Conservation (phyloP, 2,888 invertebrate species). For the Pheosia gnoma region DNA sequence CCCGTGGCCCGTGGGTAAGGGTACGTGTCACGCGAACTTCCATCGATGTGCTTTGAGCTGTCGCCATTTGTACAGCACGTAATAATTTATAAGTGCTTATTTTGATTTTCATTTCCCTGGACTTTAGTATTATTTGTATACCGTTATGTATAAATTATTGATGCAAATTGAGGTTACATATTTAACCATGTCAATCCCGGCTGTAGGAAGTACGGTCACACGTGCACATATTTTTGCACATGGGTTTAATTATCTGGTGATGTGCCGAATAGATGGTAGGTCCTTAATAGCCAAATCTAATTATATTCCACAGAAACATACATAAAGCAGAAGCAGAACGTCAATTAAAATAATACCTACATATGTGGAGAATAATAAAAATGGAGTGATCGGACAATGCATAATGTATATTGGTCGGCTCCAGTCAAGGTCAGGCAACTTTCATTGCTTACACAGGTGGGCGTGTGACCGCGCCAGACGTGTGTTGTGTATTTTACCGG, state of each 20-base stretch:
- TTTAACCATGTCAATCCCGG: no score
- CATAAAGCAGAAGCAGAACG: no score
- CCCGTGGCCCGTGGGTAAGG: slow-evolving; percentile 46
- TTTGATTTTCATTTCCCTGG: slow-evolving; percentile 14
- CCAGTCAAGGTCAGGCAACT: slow-evolving; percentile 51
- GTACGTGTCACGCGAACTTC: slow-evolving; percentile 68
- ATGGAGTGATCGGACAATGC: slow-evolving; percentile 23
- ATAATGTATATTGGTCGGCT: slow-evolving; percentile 27
- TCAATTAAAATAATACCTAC: background rate
- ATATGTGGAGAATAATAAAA: slow-evolving; percentile 6
- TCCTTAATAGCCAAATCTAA: background rate
- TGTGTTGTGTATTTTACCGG: slow-evolving; percentile 5
- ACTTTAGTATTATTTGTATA: background rate
- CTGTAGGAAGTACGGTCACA: no score
- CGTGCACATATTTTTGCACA: no score
- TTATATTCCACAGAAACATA: no score
- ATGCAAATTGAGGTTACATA: no score
- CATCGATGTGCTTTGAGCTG: slow-evolving; percentile 66
- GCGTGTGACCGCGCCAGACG: slow-evolving; percentile 39
- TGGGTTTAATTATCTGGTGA: no score
- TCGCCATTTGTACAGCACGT: slow-evolving; percentile 52
- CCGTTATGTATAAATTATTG: background rate
- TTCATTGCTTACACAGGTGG: slow-evolving; percentile 58
- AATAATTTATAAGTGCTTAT: slow-evolving; percentile 31
- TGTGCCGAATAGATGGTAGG: no score